Evolutionary conservation across 2,888 invertebrate genomes (phyloP).

Genomic region (Nasonovia ribisnigri): DNA sequence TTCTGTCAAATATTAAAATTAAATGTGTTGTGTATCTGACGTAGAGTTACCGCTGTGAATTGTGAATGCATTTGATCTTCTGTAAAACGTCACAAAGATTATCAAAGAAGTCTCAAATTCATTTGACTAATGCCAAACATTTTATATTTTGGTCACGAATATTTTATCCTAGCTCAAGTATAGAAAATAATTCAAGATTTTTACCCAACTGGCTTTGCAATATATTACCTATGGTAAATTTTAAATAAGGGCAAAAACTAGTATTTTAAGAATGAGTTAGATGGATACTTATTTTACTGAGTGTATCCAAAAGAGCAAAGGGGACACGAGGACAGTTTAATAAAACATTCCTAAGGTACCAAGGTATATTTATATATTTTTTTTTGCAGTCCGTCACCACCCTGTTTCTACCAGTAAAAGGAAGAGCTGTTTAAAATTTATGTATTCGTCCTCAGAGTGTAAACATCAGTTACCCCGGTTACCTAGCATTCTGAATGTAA

Average conservation of each 20-base stretch:
- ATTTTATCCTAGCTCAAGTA: constrained; percentile 26
- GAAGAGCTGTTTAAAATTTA: constrained; percentile 60
- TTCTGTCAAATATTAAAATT: background rate
- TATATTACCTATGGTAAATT: constrained; percentile 45
- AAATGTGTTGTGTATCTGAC: background rate
- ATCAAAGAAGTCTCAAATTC: constrained; percentile 5
- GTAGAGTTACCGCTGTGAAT: background rate
- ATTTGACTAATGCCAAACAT: constrained; percentile 25
- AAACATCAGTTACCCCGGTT: constrained; percentile 56
- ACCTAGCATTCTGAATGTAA: constrained; percentile 43
- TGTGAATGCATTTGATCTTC: background rate
- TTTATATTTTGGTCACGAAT: constrained; percentile 53
- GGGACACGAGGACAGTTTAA: constrained; percentile 51
- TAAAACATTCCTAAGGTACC: constrained; percentile 58
- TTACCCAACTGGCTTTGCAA: constrained; percentile 33
- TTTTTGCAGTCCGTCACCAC: constrained; percentile 5
- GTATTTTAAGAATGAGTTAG: constrained; percentile 54
- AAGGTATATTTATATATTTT: background rate
- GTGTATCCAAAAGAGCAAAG: constrained; percentile 37
- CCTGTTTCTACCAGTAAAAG: background rate
- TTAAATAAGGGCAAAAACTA: background rate
- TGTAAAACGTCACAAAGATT: background rate
- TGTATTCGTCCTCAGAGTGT: constrained; percentile 53
- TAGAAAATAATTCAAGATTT: constrained; percentile 54
- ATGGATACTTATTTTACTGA: constrained; percentile 39